Evolutionary conservation across 2,113 vertebrate genomes (phyloP).

Genomic region (Channa maculata): DNA sequence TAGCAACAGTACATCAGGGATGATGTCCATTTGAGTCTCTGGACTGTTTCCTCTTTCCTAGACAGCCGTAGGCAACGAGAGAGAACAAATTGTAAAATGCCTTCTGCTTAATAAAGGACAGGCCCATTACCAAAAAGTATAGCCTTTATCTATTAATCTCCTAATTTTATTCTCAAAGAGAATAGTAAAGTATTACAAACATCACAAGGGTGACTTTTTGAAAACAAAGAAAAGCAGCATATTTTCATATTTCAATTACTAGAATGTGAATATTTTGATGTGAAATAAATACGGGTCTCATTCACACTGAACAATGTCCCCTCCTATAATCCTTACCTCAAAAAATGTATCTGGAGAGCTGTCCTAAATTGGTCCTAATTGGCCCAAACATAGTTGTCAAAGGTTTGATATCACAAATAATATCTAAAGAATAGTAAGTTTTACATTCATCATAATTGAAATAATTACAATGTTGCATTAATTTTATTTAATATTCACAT

Average conservation of each 20-base stretch:
- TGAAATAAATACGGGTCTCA: too few species aligned
- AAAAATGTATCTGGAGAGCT: neutral
- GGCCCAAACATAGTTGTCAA: neutral
- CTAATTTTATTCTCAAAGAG: neutral
- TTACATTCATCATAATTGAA: neutral
- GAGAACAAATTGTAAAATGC: slow-evolving; percentile 11
- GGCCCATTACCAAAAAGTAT: neutral
- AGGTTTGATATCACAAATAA: neutral
- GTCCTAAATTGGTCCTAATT: too few species aligned
- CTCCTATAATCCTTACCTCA: neutral
- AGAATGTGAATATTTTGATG: neutral
- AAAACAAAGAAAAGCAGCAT: neutral
- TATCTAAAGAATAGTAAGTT: neutral
- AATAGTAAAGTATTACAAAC: neutral
- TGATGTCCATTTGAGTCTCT: slow-evolving; percentile 21
- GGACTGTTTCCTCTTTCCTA: neutral
- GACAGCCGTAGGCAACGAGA: slow-evolving; percentile 11
- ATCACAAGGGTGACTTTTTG: neutral
- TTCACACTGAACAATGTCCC: neutral
- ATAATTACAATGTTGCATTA: neutral
- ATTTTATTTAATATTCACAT: neutral
- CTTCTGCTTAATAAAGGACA: slow-evolving; percentile 13
- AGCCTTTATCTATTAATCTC: slow-evolving; percentile 3
- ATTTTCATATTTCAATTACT: neutral
- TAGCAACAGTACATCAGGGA: slow-evolving; percentile 34